A percentile compares a stretch with the other conserved stretches of the same genome.
Conservation (phyloP, 2,797 vertebrate species). For the Neomorphus geoffroyi region DNA sequence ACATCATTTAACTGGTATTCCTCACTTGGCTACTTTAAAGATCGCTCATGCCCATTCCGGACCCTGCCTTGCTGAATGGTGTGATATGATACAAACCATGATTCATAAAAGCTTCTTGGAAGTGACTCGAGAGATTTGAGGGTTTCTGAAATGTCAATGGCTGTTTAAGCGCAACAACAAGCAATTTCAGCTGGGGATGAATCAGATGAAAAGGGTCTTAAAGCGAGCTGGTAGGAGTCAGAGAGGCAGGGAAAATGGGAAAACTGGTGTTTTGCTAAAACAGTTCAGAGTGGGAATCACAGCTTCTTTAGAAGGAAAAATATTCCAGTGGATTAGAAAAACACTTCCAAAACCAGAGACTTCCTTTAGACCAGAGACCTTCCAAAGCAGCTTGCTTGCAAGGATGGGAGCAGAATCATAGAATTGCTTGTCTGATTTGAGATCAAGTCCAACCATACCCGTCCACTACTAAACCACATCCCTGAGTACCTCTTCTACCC, state of each 20-base stretch:
- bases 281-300: background rate
- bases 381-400: background rate
- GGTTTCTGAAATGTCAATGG: slow-evolving; percentile 39
- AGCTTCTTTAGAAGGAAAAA: background rate
- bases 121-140: slow-evolving; percentile 51
- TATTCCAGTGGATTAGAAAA: background rate
- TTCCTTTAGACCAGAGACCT: background rate
- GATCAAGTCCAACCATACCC: no score
- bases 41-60: slow-evolving; percentile 36
- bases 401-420: background rate
- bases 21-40: slow-evolving; percentile 52
- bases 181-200: slow-evolving; percentile 20
- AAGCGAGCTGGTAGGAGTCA: background rate
- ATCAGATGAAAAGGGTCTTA: background rate
- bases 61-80: slow-evolving; percentile 36
- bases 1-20: slow-evolving; percentile 7
- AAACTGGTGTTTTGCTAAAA: background rate
- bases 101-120: slow-evolving; percentile 62
- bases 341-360: background rate
- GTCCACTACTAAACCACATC: no score
- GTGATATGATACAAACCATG: slow-evolving; percentile 49
- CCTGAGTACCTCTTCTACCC: no score
- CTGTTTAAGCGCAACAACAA: slow-evolving; percentile 8
- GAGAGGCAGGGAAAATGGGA: background rate
- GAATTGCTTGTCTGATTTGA: no score